Base-by-base conservation (phyloP, 2,888 invertebrate species). In the Amblyjoppa proteus region DNA sequence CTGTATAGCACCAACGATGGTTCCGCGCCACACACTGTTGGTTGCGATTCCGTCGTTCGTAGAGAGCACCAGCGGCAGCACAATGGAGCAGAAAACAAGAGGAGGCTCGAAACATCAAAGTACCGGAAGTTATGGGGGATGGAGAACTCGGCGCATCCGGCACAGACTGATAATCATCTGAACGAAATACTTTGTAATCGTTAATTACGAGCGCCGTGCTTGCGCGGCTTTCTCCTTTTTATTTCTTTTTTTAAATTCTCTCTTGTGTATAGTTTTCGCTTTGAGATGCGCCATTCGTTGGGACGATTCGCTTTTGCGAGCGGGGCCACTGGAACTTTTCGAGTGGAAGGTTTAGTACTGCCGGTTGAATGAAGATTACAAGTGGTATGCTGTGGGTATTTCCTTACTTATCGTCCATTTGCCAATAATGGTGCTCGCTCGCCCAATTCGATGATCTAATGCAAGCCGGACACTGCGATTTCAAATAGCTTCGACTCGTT, bases 121-220 rank as follows among this genome's bases (percentile, higher is more conserved):
- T 92, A 86, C 91, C 93, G 93, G 94, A 94, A 94, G 94, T 93
- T 94, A 93, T 92, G 93, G 92, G 88, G 90, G 82, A 90, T 88
- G 87, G 87, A 82, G 89, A 84, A 86, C 87, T 87, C 87, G 87
- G 90, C 88, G 91, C 90, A 93, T 94, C 94, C 94, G 94, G 94
- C 91, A 87, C 91, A 94, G 94, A 93, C 94, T 93, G 93, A 94
- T 94, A 93, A 94, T 94, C 93, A 94, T 93, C 92, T 92, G 91
- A 92, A 93, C 92, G 93, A 93, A 93, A 94, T 94, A 94, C 93
- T 94, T 93, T 93, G 93, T 92, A 93, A 93, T 93, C 93, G 93
- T 94, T 93, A 94, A 94, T 94, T 94, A 94, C 92, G 91, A 86
- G 89, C 90, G 81, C 83, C 61, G 61, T 38, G 81, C 64, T 45